A percentile compares a stretch with the other conserved stretches of the same genome.
phyloP scores from a whole-genome alignment of 2,888 invertebrate species.

The Tiliacea aurago region DNA sequence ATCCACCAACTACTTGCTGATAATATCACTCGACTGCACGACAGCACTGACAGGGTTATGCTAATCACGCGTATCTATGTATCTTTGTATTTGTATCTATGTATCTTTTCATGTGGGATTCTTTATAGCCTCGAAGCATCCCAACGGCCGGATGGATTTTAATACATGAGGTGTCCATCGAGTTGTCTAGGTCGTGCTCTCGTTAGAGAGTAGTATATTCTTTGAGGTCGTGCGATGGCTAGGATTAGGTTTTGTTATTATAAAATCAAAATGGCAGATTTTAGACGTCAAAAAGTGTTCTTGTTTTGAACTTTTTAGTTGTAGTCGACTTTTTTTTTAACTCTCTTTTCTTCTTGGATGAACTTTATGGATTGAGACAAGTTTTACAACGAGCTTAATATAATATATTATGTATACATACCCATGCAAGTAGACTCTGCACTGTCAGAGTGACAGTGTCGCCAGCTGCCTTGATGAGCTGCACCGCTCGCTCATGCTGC shows the following conservation, averaged over 20 bases:
- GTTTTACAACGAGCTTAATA: too few relatives aligned
- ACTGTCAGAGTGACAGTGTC: constrained; percentile 97
- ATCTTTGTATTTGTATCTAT: not conserved
- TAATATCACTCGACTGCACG: not conserved
- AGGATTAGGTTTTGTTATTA: not conserved
- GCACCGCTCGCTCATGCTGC: constrained; percentile 98
- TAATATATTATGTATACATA: too few relatives aligned
- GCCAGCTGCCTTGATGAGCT: constrained; percentile 97
- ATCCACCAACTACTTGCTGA: not conserved
- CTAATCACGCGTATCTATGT: not conserved
- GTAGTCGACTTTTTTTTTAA: not conserved
- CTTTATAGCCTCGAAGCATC: not conserved
- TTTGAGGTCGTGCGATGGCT: not conserved
- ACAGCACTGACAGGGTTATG: not conserved
- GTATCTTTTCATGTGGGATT: not conserved
- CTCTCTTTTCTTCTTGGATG: not conserved
- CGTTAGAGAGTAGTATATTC: too few relatives aligned
- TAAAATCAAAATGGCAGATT: not conserved
- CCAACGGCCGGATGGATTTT: not conserved
- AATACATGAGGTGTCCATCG: not conserved
- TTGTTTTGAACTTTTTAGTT: not conserved
- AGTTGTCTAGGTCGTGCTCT: not conserved
- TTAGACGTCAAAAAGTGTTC: not conserved
- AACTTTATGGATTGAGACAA: not conserved
- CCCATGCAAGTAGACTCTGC: constrained; percentile 94